Evolutionary conservation across 1,140 invertebrate species (phyloP).

Genomic region (Lordiphosa stackelbergi): DNA sequence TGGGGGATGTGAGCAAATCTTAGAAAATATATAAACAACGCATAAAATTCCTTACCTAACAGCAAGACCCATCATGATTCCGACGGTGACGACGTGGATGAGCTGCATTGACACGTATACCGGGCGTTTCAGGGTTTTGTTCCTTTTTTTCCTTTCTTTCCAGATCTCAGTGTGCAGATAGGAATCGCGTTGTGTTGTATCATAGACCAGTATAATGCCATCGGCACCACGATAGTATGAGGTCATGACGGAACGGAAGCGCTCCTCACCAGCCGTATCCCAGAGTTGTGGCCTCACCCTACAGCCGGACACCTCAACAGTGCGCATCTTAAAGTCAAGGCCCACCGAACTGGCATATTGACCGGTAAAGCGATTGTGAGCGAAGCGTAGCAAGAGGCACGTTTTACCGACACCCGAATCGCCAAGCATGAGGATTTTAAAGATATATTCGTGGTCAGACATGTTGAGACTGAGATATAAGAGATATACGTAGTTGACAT

Average conservation of each 20-base stretch:
- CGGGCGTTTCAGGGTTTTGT: too few relatives aligned
- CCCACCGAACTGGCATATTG: too few relatives aligned
- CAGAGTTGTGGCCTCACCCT: slow-evolving; percentile 29
- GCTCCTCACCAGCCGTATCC: slow-evolving; percentile 44
- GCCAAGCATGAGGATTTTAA: slow-evolving; percentile 43
- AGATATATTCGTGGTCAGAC: background rate
- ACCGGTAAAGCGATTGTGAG: too few relatives aligned
- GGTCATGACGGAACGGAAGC: slow-evolving; percentile 17
- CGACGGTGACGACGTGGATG: too few relatives aligned
- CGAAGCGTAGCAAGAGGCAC: too few relatives aligned
- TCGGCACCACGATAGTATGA: slow-evolving; percentile 24
- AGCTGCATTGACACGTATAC: too few relatives aligned
- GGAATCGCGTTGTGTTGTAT: slow-evolving; percentile 16
- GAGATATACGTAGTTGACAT: background rate
- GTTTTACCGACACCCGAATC: too few relatives aligned
- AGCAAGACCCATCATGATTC: too few relatives aligned
- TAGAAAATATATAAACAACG: too few relatives aligned
- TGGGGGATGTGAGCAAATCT: too few relatives aligned
- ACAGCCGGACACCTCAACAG: slow-evolving; percentile 21
- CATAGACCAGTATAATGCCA: slow-evolving; percentile 40
- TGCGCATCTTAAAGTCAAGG: too few relatives aligned
- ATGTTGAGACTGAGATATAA: background rate
- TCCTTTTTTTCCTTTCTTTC: slow-evolving; percentile 33
- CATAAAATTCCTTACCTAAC: too few relatives aligned
- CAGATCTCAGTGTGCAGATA: slow-evolving; percentile 17